Base-by-base conservation (phyloP, 2,888 invertebrate genomes). In the Amiota mariae region DNA sequence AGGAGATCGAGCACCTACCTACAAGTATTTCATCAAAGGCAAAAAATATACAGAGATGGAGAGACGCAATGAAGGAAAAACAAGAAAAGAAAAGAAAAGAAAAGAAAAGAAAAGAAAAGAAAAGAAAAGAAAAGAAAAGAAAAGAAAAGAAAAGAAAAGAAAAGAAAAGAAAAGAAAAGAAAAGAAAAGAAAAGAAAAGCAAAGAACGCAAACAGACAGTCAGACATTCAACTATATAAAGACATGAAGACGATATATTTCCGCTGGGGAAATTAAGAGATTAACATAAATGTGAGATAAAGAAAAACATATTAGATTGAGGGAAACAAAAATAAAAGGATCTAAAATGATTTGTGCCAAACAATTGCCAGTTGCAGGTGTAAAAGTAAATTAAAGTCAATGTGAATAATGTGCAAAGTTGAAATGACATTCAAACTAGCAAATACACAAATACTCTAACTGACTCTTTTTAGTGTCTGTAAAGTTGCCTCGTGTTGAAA, bases 211-310 rank as follows among this genome's bases (percentile, higher is more conserved):
- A 59, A 20, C 24, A 8, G 11, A 2, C 59, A 59, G 10, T 11
- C 63, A 46, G 13, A n/a, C 61, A 20, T 36, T 24, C 24, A 36
- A 24, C 24, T n/a, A 10, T 13, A 63, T 36, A 20, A 11, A 48
- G 6, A 49, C 49, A 48, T 36, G 54, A 9, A 36, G 3, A 6
- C 36, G 36, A 36, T 36, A 66, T 18, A 68, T 68, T 68, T 68
- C 54, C 67, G 67, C 51, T 18, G n/a, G 51, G 67, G 67, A 68
- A 68, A 68, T 68, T 68, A 68, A 51, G 20, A 54, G 67, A 51
- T 68, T 68, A 68, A 63, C 46, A 63, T 46, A 63, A 63, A 63
- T 13, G 24, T 9, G 11, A 54, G 51, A 68, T 68, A 68, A 68
- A 36, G 36, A 6, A 2, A 36, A 36, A 6, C 36, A 36, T 36